Percentiles rank a stretch among this genome's conserved stretches.
Evolutionary conservation across 2,888 invertebrate species (phyloP).

Genomic region (Dioctria rufipes): DNA sequence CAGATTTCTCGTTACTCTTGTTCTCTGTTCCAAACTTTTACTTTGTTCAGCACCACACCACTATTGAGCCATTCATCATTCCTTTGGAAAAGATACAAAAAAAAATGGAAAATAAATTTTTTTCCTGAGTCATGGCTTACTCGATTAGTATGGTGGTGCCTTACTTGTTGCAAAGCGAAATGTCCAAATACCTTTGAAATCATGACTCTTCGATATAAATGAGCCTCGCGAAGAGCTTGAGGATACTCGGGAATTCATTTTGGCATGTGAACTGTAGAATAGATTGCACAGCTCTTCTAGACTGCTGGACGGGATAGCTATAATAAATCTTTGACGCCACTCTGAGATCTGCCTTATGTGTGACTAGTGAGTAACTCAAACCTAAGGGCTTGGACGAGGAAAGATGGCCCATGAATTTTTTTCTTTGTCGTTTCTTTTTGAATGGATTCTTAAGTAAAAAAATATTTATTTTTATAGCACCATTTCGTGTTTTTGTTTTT

Average conservation of each 20-base stretch:
- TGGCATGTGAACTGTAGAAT: conserved; percentile 36
- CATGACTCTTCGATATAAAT: conserved; percentile 47
- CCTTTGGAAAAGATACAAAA: conserved; percentile 41
- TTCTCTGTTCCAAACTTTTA: conserved; percentile 16
- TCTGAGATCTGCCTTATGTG: conserved; percentile 27
- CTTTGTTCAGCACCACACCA: background rate
- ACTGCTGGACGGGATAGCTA: conserved; percentile 47
- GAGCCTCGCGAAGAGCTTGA: conserved; percentile 19
- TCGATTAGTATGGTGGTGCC: conserved; percentile 34
- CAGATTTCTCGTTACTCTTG: conserved; percentile 22
- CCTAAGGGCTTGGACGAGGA: background rate
- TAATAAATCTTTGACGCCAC: conserved; percentile 43
- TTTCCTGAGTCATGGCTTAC: conserved; percentile 42
- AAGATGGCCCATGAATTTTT: conserved; percentile 40
- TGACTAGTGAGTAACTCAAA: conserved; percentile 27
- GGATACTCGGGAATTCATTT: conserved; percentile 43
- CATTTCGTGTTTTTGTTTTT: conserved; percentile 13
- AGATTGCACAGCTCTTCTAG: conserved; percentile 17
- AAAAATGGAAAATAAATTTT: conserved; percentile 6
- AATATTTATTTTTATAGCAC: conserved; percentile 46
- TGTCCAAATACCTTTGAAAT: conserved; percentile 43
- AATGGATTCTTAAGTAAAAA: conserved; percentile 23
- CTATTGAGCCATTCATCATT: conserved; percentile 51
- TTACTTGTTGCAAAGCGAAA: conserved; percentile 44
- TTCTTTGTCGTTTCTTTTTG: conserved; percentile 18